Conservation (phyloP, 2,113 vertebrate species). For the Oceanites oceanicus region DNA sequence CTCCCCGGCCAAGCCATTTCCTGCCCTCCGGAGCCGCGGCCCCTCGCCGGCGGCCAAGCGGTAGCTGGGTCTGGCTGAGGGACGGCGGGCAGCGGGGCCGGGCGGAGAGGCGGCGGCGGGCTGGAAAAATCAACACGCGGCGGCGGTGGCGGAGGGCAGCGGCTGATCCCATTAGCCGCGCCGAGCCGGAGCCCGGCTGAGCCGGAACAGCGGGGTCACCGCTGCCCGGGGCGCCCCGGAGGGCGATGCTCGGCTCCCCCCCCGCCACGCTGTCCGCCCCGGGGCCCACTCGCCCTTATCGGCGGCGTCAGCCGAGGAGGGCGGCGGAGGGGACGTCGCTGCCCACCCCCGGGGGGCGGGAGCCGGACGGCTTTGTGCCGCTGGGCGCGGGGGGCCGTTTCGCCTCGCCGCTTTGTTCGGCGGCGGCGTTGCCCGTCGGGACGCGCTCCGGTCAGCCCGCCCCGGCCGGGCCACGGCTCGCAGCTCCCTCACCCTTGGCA, state of each 20-base stretch:
- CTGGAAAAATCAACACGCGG: conserved; percentile 71
- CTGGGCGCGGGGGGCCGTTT: background rate
- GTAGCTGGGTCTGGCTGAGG: conserved; percentile 7
- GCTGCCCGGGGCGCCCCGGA: background rate
- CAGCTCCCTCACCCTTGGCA: background rate
- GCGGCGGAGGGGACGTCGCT: background rate
- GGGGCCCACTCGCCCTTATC: background rate
- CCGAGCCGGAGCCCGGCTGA: background rate
- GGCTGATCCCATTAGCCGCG: conserved; percentile 59
- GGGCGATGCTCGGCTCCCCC: background rate
- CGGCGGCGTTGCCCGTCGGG: background rate
- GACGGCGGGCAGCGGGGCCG: conserved; percentile 21
- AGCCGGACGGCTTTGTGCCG: background rate
- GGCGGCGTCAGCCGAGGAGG: background rate
- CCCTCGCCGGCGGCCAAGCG: conserved; percentile 21
- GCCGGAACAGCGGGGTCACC: conserved; percentile 21
- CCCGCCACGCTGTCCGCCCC: background rate
- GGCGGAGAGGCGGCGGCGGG: conserved; percentile 27
- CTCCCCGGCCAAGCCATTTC: conserved; percentile 15
- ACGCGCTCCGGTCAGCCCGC: background rate
- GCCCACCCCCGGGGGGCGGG: background rate
- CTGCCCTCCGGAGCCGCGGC: conserved; percentile 1
- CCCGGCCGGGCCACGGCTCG: background rate
- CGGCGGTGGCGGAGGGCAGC: conserved; percentile 31
- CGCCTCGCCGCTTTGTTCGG: background rate